These are phyloP conservation scores for Gila robusta DNA, from an alignment of 2,797 vertebrate genomes.

Conservation along the genomic window DNA sequence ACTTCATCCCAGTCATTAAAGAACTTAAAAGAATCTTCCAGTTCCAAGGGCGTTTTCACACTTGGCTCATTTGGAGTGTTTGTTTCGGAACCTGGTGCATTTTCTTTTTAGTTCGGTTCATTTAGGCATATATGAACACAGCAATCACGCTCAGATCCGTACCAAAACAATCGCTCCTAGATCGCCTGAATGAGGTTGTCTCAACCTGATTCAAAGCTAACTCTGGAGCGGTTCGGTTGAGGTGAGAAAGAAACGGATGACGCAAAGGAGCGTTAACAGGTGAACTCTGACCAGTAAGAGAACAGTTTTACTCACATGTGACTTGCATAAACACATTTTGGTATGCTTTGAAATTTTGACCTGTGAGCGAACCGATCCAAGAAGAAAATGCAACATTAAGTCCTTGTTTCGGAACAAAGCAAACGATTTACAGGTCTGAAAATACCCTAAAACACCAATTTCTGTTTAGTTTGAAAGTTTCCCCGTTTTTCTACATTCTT, in stretches of 20 bases:
- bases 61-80: not conserved
- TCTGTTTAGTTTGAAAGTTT: conserved; percentile 5
- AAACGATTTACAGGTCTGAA: not conserved
- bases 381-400: not conserved
- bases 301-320: not conserved
- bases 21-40: not conserved
- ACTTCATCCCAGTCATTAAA: not conserved
- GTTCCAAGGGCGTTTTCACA: not conserved
- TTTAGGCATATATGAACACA: not conserved
- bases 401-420: not conserved
- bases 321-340: not conserved
- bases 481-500: not conserved
- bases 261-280: not conserved
- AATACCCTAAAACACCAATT: not conserved
- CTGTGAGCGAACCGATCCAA: not conserved
- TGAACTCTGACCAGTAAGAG: not conserved
- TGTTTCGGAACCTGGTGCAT: not conserved
- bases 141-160: not conserved
- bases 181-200: not conserved
- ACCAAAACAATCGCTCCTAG: not conserved
- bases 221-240: too few species aligned
- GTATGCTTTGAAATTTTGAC: not conserved
- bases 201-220: not conserved
- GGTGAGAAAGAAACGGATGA: not conserved
- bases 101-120: not conserved